These are phyloP conservation scores for Spodoptera litura DNA, from an alignment of 1,140 invertebrate species.

Conservation along the genomic window DNA sequence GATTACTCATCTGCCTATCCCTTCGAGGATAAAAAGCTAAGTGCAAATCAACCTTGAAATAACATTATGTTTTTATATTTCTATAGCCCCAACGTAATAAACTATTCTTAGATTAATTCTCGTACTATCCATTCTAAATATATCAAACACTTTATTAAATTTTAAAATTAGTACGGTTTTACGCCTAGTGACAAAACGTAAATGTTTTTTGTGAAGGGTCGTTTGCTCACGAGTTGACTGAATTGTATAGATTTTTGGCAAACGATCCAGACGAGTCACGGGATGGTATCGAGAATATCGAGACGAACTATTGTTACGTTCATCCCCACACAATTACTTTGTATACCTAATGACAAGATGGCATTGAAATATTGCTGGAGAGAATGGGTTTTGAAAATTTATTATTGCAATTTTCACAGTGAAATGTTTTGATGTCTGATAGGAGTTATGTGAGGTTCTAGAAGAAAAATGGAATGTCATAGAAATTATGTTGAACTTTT, in stretches of 20 bases:
- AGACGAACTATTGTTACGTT: constrained; percentile 36
- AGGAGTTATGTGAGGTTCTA: background rate
- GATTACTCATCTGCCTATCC: too few species aligned
- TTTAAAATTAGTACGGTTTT: background rate
- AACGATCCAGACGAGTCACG: constrained; percentile 64
- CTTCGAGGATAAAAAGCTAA: too few species aligned
- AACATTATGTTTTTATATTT: background rate
- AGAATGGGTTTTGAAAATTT: background rate
- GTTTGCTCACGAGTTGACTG: constrained; percentile 36
- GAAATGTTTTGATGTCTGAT: background rate
- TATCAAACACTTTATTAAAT: background rate
- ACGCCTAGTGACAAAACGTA: constrained; percentile 4
- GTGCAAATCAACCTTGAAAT: background rate
- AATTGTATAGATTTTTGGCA: constrained; percentile 66
- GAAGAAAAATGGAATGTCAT: background rate
- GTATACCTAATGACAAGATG: background rate
- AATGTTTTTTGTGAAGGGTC: constrained; percentile 34
- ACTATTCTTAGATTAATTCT: constrained; percentile 25
- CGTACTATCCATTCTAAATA: background rate
- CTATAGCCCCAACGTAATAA: background rate
- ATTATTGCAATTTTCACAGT: background rate
- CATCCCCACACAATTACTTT: constrained; percentile 2
- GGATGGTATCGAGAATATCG: constrained; percentile 51
- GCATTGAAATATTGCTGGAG: constrained; percentile 7
- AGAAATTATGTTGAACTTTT: background rate